Evolutionary conservation across 2,113 vertebrate genomes (phyloP), one percentile per base, ranked within the genome.

Genomic region (Caranx melampygus): DNA sequence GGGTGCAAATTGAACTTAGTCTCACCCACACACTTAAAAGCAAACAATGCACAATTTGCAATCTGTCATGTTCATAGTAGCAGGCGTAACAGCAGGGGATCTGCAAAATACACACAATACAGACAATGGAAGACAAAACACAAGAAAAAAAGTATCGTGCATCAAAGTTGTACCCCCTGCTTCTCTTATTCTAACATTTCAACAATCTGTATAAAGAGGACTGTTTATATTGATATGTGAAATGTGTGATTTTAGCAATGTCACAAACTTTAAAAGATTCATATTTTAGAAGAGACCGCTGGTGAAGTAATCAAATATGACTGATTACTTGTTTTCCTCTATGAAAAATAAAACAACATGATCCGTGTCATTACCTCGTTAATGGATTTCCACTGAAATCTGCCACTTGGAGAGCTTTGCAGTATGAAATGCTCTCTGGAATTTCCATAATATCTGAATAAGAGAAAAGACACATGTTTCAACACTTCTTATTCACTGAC

Each of bases 331-430:
- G 34, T 59, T 69, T 47, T 20, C 13, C 0, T 8, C 13, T 55
- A 14, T 31, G 4, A 26, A 42, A 60, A 47, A 16, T 5, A 51
- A 61, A 75, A 16, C 26, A 52, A 16, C 18, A 40, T 26, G 16
- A 69, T 57, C 60, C 52, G 51, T 35, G n/a, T 2, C 10, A 42
- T 91, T 96, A 99, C 98, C 97, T 98, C 86, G 96, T 97, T 91
- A 99, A 92, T 79, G 98, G 98, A 93, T 99, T 99, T 87, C 98
- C 98, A 88, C 98, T 99, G 93, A 99, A 99, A 93, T 99, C 98
- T 90, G 97, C 98, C 83, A 99, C 92, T 93, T 99, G 97, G 75
- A 99, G 96, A 69, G 95, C 95, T 96, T 96, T 99, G 93, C 98
- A 99, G 92, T 96, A 95, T 40, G 97, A 97, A 96, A 99, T 99